Evolutionary conservation across 2,113 vertebrate genomes (phyloP).

Genomic region (Conger conger): DNA sequence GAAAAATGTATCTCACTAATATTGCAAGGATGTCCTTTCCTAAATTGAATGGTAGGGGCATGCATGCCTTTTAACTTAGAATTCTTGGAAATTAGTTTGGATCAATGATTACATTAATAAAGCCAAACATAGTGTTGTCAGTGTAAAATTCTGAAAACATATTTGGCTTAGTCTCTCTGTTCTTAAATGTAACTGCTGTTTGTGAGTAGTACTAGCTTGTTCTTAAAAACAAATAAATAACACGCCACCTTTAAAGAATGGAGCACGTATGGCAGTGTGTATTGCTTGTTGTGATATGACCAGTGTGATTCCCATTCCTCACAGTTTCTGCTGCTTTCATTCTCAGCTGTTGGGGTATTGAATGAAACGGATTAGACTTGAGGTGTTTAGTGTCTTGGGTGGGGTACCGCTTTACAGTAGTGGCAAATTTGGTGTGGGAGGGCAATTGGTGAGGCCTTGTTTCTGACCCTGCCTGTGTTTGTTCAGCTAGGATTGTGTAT

Average conservation of each 20-base stretch:
- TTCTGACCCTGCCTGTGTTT: constrained; percentile 67
- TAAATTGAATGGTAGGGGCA: neutral
- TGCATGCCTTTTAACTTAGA: neutral
- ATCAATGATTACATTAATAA: constrained; percentile 1
- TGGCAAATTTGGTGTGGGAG: constrained; percentile 1
- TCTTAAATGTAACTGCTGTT: neutral
- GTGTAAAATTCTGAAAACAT: neutral
- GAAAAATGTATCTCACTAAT: neutral
- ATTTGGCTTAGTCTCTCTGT: neutral
- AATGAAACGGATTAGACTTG: constrained; percentile 18
- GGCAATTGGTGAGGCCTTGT: constrained; percentile 21
- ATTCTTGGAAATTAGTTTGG: neutral
- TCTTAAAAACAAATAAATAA: neutral
- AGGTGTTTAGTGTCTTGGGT: neutral
- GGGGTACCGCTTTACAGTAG: neutral
- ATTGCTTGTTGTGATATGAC: neutral
- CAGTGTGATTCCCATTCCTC: neutral
- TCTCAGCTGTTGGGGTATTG: constrained; percentile 24
- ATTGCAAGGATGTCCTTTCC: neutral
- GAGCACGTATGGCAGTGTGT: neutral
- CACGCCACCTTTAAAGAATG: neutral
- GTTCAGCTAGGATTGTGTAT: constrained; percentile 93
- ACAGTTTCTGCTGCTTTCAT: neutral
- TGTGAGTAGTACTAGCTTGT: neutral
- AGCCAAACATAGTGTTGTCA: neutral